Evolutionary conservation across 2,797 vertebrate genomes (phyloP).

Genomic region (Gymnothorax reevesii): DNA sequence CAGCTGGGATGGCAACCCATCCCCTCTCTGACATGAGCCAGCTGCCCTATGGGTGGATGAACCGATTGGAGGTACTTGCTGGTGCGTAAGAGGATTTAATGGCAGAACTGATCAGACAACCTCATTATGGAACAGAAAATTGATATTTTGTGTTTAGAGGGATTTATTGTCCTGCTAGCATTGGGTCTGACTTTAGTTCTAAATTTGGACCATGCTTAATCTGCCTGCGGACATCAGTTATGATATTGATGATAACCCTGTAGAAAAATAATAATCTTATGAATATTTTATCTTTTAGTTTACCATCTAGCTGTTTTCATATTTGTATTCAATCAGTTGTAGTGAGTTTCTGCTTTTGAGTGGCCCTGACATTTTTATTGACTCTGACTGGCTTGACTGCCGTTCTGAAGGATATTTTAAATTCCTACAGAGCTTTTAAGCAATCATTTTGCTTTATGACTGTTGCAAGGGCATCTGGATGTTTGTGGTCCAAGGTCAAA

Average conservation of each 20-base stretch:
- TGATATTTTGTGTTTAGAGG: conserved; percentile 50
- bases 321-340: neutral
- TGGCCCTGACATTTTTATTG: neutral
- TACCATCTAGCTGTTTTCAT: neutral
- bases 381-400: too few species aligned
- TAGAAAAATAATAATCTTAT: neutral
- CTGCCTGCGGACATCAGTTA: neutral
- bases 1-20: conserved; percentile 38
- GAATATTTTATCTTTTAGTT: neutral
- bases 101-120: conserved; percentile 75
- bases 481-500: neutral
- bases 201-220: neutral
- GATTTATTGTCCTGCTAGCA: neutral
- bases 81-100: conserved; percentile 71
- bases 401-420: neutral
- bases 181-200: conserved; percentile 10
- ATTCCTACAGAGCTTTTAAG: neutral
- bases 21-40: conserved; percentile 56
- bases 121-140: conserved; percentile 68
- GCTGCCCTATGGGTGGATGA: conserved; percentile 64
- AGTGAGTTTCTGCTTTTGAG: neutral
- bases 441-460: neutral
- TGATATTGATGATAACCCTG: neutral
- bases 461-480: neutral
- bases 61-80: conserved; percentile 67